Evolutionary conservation across 2,888 invertebrate species (phyloP), one percentile per base, ranked within the genome.

Genomic region (Thelaira solivaga): DNA sequence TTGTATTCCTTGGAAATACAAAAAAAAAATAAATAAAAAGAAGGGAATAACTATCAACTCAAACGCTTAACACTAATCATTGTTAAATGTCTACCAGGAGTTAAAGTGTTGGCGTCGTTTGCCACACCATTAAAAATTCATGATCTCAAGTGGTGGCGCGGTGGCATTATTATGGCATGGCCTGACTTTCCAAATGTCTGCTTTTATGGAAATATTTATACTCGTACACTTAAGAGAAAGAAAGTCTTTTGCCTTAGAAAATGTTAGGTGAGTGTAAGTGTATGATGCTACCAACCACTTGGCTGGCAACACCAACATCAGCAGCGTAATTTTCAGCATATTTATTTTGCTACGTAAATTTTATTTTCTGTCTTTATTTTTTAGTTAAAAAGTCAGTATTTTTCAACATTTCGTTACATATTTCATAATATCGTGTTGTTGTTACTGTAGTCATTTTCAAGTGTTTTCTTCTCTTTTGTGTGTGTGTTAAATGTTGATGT

Each of bases 71-170:
- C 68, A 77, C 77, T 73, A 77, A 77, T 77, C 68, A 77, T 73
- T 77, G 62, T 77, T 64, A 73, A 69, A 62, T 59, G 73, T 73
- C 73, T 77, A 61, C 7, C 65, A 43, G 31, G 47, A 53, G 49
- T 51, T 57, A 41, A 67, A 67, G 47, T 55, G 76, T 62, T 72
- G 55, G 67, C 72, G 72, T 67, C 65, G 36, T 68, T 77, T 77
- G 76, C 72, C 62, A 68, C 76, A 77, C 67, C 81, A 85, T 86
- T 84, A 81, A 79, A 84, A 83, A 86, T 84, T 82, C 85, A 86
- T 84, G 86, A 84, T 81, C 81, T 85, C 83, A 85, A 86, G 86
- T 84, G 83, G 78, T 10, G n/a, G n/a, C n/a, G n/a, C n/a, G n/a
- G 62, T 65, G 36, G 45, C 43, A 68, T 47, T 61, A 61, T 45